Evolutionary conservation across 2,113 vertebrate species (phyloP), one percentile per base, ranked within the genome.

Genomic region (Brienomyrus longianalis): DNA sequence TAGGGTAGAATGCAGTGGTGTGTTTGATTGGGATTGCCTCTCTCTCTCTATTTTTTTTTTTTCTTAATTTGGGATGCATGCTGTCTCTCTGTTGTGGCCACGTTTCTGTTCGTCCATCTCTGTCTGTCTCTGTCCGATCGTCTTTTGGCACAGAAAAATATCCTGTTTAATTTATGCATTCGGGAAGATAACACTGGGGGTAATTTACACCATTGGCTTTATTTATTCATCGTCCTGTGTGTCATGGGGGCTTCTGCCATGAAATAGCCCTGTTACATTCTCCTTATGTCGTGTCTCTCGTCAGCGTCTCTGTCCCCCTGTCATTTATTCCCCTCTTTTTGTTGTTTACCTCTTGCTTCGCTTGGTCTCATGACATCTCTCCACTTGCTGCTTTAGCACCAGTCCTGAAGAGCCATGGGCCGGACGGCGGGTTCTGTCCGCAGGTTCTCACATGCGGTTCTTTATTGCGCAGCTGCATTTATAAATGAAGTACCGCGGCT

Each of bases 1-100:
- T 86, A 86, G 89, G 89, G 56, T 74, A 50, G 89, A 86, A 86
- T 86, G 89, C 89, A 86, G 89, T 70, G 89, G 83, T 59, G 89
- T 87, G 84, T 90, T 87, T 90, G 89, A 87, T 86, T 62, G 56
- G 89, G 51, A 89, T 59, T 89, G 89, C 89, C 54, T 85, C 56
- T 45, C 54, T 62, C 7, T n/a, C 50, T 51, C 43, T 45, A 0
- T 43, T 3, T 56, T n/a, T n/a, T 84, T 23, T 85, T 85, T 48
- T 47, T 66, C 50, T 47, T 51, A 48, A 50, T 87, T 50, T 86
- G 54, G 89, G 83, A 52, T 90, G 89, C 89, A 90, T 90, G 89
- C 89, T 90, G 89, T 90, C 88, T 23, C 8, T 92, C 84, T 48
- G 51, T 80, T 50, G 84, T 87, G 66, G 52, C 43, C 54, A 59